Base-by-base conservation (phyloP, 2,888 invertebrate species). In the Diarsia brunnea region DNA sequence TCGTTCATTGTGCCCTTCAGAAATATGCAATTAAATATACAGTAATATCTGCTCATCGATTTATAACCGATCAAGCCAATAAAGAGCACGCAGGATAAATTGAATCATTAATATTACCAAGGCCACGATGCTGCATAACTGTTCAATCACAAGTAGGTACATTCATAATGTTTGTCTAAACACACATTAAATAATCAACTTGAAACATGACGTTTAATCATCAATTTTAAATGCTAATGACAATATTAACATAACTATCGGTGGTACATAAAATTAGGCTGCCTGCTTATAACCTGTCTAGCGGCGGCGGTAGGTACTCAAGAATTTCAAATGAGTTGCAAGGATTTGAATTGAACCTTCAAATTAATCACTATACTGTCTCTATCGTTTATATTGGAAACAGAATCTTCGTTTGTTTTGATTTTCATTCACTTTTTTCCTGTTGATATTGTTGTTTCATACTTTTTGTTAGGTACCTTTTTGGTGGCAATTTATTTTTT, bases 21-120 rank as follows among this genome's bases (percentile, higher is more conserved):
- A 49, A 55, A 12, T 55, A 38, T 63, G 55, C 43, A 45, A 76
- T 38, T 16, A 75, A 51, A 64, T 55, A 53, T 65, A 78, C 65
- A 47, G 51, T 47, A 69, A 78, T 66, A 66, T 8, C n/a, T 53
- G 70, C 49, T 79, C 66, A 68, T 79, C 45, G 27, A 79, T 81
- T 73, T 38, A 68, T 60, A 53, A 64, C 55, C 45, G 14, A 71
- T 71, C 38, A 24, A 71, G n/a, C 4, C 45, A 79, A 84, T 71
- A 60, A 14, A 53, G 21, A 53, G 31, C 58, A 21, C 24, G 5
- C 12, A 53, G 14, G 16, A 60, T 72, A 38, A 43, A 64, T 58
- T 71, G 19, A 60, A 60, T 68, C n/a, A 64, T 84, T 47, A 66
- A 80, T 65, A 84, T 71, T 31, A 12, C 1, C 55, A 81, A 84